Conservation (phyloP, 2,113 vertebrate species). For the Podarcis cretensis region DNA sequence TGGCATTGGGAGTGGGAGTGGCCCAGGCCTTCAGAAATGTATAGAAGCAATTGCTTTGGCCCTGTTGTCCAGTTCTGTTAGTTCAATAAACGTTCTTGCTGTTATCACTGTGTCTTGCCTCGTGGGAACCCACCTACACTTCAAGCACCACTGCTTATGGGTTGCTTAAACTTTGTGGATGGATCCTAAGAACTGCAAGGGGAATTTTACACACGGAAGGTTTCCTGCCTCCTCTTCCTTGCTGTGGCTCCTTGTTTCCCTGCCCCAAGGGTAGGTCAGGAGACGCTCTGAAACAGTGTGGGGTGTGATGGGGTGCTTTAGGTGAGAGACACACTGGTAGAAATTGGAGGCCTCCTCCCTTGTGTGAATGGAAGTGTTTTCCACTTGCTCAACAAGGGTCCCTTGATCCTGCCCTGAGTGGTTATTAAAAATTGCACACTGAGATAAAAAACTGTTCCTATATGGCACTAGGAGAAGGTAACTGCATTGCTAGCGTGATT, state of each 20-base stretch:
- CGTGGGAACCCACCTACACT: too few relatives aligned
- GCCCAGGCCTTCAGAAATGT: too few relatives aligned
- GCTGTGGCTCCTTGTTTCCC: too few relatives aligned
- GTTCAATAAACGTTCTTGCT: too few relatives aligned
- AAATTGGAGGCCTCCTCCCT: background rate
- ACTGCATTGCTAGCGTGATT: background rate
- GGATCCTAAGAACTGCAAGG: background rate
- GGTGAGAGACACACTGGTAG: background rate
- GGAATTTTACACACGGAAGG: background rate
- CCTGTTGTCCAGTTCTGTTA: too few relatives aligned
- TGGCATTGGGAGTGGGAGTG: too few relatives aligned
- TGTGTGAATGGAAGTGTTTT: too few relatives aligned
- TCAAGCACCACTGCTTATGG: background rate
- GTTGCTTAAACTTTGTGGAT: background rate
- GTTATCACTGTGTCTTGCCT: too few relatives aligned
- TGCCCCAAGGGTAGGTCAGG: background rate
- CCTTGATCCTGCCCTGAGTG: background rate
- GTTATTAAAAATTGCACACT: background rate
- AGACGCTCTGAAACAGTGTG: background rate
- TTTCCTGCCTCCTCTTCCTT: background rate
- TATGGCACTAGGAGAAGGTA: background rate
- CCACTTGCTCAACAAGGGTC: too few relatives aligned
- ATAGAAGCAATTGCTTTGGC: too few relatives aligned
- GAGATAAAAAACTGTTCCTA: background rate
- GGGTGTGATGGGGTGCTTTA: background rate